phyloP scores from a whole-genome alignment of 1,140 invertebrate species.

The Acromyrmex echinatior region DNA sequence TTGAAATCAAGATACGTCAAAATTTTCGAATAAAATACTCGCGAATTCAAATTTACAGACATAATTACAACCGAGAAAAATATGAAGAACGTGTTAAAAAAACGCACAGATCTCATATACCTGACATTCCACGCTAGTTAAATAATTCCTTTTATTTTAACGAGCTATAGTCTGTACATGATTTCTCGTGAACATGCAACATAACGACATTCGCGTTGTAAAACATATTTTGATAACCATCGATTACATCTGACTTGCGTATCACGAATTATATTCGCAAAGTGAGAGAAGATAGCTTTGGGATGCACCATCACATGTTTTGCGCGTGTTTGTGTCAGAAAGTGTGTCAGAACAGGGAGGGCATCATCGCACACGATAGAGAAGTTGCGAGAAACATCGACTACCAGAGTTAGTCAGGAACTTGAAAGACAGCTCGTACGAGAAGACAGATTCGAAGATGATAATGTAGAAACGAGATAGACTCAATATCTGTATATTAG shows the following conservation, averaged over 20 bases:
- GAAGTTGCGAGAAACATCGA: slow-evolving; percentile 33
- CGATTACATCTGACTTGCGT: background rate
- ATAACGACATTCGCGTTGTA: background rate
- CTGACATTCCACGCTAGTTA: background rate
- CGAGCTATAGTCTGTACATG: background rate
- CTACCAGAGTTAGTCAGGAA: slow-evolving; percentile 35
- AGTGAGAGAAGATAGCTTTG: slow-evolving; percentile 1
- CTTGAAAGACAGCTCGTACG: slow-evolving; percentile 15
- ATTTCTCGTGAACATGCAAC: background rate
- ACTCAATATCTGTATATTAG: background rate
- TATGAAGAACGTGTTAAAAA: background rate
- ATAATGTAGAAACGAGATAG: slow-evolving; percentile 10
- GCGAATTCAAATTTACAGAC: background rate
- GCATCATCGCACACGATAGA: background rate
- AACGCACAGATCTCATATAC: background rate
- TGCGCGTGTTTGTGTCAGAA: slow-evolving; percentile 16
- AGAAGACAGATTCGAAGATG: slow-evolving; percentile 16
- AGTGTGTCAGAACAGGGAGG: background rate
- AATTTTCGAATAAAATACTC: background rate
- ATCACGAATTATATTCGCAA: background rate
- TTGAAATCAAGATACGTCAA: background rate
- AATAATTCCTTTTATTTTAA: background rate
- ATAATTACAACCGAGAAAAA: background rate
- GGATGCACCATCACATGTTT: background rate
- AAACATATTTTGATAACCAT: background rate